Percentiles rank a stretch among this genome's conserved stretches.
phyloP scores from a whole-genome alignment of 2,797 vertebrate genomes.

The Tauraco hartlaubi region DNA sequence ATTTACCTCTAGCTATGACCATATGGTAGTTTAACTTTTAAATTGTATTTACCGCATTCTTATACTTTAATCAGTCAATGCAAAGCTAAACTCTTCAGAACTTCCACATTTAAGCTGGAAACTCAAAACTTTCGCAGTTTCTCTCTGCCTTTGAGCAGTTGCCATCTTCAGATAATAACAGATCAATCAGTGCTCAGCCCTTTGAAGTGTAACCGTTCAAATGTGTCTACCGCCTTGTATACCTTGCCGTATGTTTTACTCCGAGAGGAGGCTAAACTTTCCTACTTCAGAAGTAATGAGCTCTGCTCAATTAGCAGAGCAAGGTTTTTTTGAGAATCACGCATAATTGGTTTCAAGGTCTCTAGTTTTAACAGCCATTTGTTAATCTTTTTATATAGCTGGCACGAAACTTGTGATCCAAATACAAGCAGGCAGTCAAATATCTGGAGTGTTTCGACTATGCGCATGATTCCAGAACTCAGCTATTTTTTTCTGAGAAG shows the following conservation, averaged over 20 bases:
- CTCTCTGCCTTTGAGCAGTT: conserved; percentile 41
- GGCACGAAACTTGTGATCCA: background rate
- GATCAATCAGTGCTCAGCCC: conserved; percentile 34
- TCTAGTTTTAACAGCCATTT: conserved; percentile 24
- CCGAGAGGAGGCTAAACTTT: background rate
- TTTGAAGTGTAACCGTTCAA: conserved; percentile 40
- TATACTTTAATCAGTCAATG: conserved; percentile 19
- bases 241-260: background rate
- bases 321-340: background rate
- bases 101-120: background rate
- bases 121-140: conserved; percentile 15
- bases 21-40: conserved; percentile 66
- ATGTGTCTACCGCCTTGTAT: background rate
- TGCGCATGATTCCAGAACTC: background rate
- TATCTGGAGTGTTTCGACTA: background rate
- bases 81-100: conserved; percentile 18
- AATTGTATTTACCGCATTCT: conserved; percentile 53
- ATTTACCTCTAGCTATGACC: conserved; percentile 52
- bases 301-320: conserved; percentile 53
- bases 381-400: conserved; percentile 23
- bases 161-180: conserved; percentile 47
- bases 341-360: conserved; percentile 32
- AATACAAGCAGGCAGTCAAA: background rate
- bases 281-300: conserved; percentile 19
- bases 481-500: background rate